Percentiles rank a stretch among this genome's conserved stretches.
Conservation (phyloP, 1,140 invertebrate genomes). For the Phocides pigmalion region DNA sequence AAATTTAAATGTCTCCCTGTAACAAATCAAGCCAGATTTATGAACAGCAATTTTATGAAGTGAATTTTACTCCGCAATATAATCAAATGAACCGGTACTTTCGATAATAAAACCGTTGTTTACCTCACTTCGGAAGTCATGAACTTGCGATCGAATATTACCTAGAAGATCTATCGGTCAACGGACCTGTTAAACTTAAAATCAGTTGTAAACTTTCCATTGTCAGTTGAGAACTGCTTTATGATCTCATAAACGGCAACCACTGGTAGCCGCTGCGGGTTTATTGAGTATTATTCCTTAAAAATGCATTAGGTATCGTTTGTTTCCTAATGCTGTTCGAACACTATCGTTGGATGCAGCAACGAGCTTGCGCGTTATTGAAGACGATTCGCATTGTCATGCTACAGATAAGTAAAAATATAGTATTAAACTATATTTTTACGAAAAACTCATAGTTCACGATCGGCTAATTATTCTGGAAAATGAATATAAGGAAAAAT, state of each 20-base stretch:
- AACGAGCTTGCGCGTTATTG: neutral
- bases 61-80: slow-evolving; percentile 20
- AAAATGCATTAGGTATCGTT: slow-evolving; percentile 8
- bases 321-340: neutral
- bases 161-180: slow-evolving; percentile 16
- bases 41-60: slow-evolving; percentile 9
- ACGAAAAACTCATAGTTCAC: too few relatives aligned
- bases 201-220: slow-evolving; percentile 20
- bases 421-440: too few relatives aligned
- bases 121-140: slow-evolving; percentile 34
- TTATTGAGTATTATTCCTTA: slow-evolving; percentile 18
- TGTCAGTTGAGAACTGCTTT: slow-evolving; percentile 25
- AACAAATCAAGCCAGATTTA: slow-evolving; percentile 17
- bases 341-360: neutral
- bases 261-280: neutral
- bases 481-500: too few relatives aligned
- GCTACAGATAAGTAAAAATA: too few relatives aligned
- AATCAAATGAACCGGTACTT: slow-evolving; percentile 17
- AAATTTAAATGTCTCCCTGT: neutral
- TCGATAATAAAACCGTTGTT: slow-evolving; percentile 29
- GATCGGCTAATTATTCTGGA: too few relatives aligned
- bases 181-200: slow-evolving; percentile 27
- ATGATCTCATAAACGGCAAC: slow-evolving; percentile 4
- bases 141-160: slow-evolving; percentile 20
- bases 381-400: neutral